phyloP scores from a whole-genome alignment of 2,113 vertebrate genomes.

The Thermophis baileyi region DNA sequence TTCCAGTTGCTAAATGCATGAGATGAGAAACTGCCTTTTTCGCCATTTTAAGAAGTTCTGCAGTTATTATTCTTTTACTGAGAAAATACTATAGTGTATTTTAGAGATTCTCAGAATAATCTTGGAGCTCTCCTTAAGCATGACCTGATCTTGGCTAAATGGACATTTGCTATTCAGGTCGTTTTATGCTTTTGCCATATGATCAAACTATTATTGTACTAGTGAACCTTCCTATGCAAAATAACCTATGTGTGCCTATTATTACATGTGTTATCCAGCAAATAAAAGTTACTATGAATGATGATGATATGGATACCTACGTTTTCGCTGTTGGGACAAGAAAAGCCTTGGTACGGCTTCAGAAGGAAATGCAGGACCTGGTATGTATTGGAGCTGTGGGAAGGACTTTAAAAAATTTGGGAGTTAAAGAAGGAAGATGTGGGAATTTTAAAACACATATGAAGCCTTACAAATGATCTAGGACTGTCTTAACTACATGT shows the following conservation, averaged over 20 bases:
- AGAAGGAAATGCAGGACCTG: conserved; percentile 99
- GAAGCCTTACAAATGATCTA: neutral
- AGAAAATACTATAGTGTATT: neutral
- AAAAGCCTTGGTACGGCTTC: conserved; percentile 88
- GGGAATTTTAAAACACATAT: neutral
- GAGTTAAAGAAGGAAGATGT: neutral
- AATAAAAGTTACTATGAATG: conserved; percentile 97
- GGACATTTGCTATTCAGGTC: neutral
- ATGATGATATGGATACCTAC: conserved; percentile 98
- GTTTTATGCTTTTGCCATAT: neutral
- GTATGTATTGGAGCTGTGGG: conserved; percentile 54
- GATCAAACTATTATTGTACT: neutral
- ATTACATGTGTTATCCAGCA: conserved; percentile 71
- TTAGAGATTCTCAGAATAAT: neutral
- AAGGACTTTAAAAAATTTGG: neutral
- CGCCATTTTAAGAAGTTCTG: too few species aligned
- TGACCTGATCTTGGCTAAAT: neutral
- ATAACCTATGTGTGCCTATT: neutral
- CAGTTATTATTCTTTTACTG: neutral
- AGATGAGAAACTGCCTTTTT: neutral
- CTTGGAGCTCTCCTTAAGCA: neutral
- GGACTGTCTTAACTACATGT: neutral
- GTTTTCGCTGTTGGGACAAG: conserved; percentile 94
- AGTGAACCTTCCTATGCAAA: neutral
- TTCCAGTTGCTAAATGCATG: neutral